Evolutionary conservation across 2,797 vertebrate genomes (phyloP).

Genomic region (Gobio occitaniae): DNA sequence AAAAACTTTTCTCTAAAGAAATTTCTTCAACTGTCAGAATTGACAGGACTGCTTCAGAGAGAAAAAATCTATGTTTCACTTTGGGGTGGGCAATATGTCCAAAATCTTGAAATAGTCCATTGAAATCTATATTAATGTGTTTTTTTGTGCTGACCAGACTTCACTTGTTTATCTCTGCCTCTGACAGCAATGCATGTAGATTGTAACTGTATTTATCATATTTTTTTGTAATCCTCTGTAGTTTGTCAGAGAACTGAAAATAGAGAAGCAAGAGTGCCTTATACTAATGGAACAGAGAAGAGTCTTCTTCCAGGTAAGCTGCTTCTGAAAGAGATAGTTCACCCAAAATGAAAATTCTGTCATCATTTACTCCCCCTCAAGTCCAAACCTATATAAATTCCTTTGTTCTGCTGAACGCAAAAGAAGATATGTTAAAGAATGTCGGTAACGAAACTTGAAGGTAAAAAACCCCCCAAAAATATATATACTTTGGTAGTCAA

Average conservation of each 20-base stretch:
- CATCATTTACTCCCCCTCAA: too few species aligned
- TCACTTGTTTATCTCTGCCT: neutral
- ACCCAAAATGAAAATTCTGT: too few species aligned
- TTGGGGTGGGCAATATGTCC: neutral
- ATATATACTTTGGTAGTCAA: too few species aligned
- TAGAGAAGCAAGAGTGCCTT: neutral
- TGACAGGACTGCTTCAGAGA: neutral
- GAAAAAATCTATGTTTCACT: neutral
- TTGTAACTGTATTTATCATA: neutral
- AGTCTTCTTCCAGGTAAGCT: neutral
- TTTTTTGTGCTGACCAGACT: neutral
- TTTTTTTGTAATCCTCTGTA: neutral
- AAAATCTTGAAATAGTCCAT: neutral
- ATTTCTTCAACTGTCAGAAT: neutral
- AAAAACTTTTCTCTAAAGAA: neutral
- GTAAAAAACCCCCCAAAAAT: too few species aligned
- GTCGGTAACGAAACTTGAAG: too few species aligned
- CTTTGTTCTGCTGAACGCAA: too few species aligned
- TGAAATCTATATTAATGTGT: neutral
- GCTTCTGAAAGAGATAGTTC: neutral
- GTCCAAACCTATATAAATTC: too few species aligned
- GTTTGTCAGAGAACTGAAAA: neutral
- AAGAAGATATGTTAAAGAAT: too few species aligned
- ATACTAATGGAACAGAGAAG: fast-evolving
- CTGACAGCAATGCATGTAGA: neutral